Base-by-base conservation (phyloP, 30 jellyfish, hydroid and myxozoan genomes). In the Chrysaora quinquecirrha region DNA sequence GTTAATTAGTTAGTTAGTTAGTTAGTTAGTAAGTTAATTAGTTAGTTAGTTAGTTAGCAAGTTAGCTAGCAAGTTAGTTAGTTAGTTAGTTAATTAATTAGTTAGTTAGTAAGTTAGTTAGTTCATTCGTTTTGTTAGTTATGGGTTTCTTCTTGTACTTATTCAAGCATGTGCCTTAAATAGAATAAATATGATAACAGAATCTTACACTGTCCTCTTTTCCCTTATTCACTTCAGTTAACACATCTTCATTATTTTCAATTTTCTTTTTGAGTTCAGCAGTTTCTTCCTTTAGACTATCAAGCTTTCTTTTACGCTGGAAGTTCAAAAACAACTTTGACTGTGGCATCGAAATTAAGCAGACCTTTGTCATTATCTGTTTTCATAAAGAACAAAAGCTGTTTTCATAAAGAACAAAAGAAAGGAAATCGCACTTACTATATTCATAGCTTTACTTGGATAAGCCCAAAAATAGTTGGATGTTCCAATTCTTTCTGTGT, bases 401-500 rank as follows among this genome's bases (percentile, higher is more conserved):
- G 6, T 14, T 38, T 38, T 6, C 54, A 38, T 38, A 14, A 38
- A 3, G 54, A 38, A 38, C 54, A 3, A 38, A n/a, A n/a, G n/a
- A n/a, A n/a, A n/a, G n/a, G 0, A n/a, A 27, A 2, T 1, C 54
- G 12, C 23, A 76, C 99, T 76, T 74, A 95, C 99, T 19, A 76
- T 81, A 43, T 95, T 96, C 34, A 95, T 78, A 1, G 97, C 99
- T 85, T 90, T 95, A 75, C 98, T 95, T 49, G 99, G 99, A 49
- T 79, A 95, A 0, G 99, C 93, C 99, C 99, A 95, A 64, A 89
- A 95, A 48, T 95, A 95, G 76, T 86, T 95, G 48, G 99, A 95
- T 30, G 98, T 89, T 20, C 99, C 99, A 82, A 95, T 95, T 16
- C 97, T 78, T 35, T 95, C 99, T 43, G 94, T 79, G 74, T 95